Percentiles rank a stretch among this genome's conserved stretches.
phyloP scores from a whole-genome alignment of 2,888 invertebrate genomes.

The Sinotaia quadrata region DNA sequence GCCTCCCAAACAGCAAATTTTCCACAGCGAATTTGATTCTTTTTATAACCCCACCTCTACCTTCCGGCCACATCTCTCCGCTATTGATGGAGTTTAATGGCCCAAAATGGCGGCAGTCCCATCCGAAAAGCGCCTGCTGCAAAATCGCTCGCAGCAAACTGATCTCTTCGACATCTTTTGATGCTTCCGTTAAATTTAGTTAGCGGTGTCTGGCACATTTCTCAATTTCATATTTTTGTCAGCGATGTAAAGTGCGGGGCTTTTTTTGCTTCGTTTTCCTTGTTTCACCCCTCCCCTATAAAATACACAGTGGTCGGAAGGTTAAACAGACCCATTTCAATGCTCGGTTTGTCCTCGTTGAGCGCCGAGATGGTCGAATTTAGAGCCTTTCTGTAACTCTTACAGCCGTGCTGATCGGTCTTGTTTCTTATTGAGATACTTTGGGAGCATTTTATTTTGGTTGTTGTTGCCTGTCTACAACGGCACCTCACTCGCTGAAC shows the following conservation, averaged over 20 bases:
- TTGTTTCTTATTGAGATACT: too few relatives aligned
- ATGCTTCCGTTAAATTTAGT: conserved; percentile 33
- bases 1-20: conserved; percentile 22
- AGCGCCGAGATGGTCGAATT: too few relatives aligned
- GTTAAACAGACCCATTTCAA: too few relatives aligned
- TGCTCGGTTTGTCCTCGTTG: too few relatives aligned
- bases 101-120: conserved; percentile 19
- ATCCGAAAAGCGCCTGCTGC: conserved; percentile 20
- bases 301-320: too few relatives aligned
- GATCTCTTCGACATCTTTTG: conserved; percentile 32
- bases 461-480: too few relatives aligned
- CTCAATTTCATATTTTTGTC: conserved; percentile 31
- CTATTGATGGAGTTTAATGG: conserved; percentile 25
- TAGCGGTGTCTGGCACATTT: conserved; percentile 27
- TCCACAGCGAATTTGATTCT: conserved; percentile 22
- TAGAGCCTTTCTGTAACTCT: too few relatives aligned
- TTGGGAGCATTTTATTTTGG: too few relatives aligned
- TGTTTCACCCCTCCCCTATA: too few relatives aligned
- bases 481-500: too few relatives aligned
- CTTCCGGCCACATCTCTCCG: conserved; percentile 20
- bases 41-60: conserved; percentile 17
- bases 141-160: conserved; percentile 28
- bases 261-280: too few relatives aligned
- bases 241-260: conserved; percentile 24
- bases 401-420: too few relatives aligned